These are phyloP conservation scores for Drosophila borborema DNA, from an alignment of 2,888 invertebrate genomes.

Conservation along the genomic window DNA sequence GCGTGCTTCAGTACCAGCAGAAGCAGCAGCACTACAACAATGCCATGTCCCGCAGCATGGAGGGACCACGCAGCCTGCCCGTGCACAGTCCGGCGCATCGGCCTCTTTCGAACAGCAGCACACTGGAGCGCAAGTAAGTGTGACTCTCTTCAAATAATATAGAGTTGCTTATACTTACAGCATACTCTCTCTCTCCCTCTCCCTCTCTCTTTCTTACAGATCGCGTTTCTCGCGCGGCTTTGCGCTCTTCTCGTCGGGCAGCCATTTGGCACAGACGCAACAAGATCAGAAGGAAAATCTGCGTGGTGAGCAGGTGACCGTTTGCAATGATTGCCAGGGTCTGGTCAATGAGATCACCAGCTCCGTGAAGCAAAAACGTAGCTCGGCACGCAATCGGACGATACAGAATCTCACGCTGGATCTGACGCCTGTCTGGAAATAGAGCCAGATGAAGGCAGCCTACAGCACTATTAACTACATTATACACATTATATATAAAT, in stretches of 20 bases:
- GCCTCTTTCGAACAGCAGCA: conserved; percentile 85
- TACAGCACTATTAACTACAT: conserved; percentile 33
- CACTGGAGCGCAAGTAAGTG: conserved; percentile 87
- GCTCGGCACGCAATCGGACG: conserved; percentile 93
- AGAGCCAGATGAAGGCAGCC: conserved; percentile 29
- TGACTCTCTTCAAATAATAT: accelerated
- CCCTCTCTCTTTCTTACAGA: conserved; percentile 82
- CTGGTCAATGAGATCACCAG: conserved; percentile 97
- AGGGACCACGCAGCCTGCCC: conserved; percentile 87
- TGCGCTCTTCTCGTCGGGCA: conserved; percentile 86
- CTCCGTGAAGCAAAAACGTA: conserved; percentile 91
- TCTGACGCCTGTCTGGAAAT: conserved; percentile 92
- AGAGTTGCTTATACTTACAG: not conserved
- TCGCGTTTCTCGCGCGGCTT: conserved; percentile 88
- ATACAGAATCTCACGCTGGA: conserved; percentile 93
- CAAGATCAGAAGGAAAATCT: conserved; percentile 87
- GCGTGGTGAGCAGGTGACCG: conserved; percentile 93
- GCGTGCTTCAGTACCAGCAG: conserved; percentile 60
- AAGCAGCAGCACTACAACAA: conserved; percentile 82
- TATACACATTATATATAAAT: conserved; percentile 23
- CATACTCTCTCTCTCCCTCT: conserved; percentile 23
- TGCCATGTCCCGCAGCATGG: conserved; percentile 87
- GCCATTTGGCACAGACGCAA: conserved; percentile 81
- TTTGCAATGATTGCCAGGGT: conserved; percentile 97
- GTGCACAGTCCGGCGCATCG: conserved; percentile 84